A percentile compares a stretch with the other conserved stretches of the same genome.
Evolutionary conservation across 2,113 vertebrate species (phyloP).

Genomic region (Zapus hudsonius): DNA sequence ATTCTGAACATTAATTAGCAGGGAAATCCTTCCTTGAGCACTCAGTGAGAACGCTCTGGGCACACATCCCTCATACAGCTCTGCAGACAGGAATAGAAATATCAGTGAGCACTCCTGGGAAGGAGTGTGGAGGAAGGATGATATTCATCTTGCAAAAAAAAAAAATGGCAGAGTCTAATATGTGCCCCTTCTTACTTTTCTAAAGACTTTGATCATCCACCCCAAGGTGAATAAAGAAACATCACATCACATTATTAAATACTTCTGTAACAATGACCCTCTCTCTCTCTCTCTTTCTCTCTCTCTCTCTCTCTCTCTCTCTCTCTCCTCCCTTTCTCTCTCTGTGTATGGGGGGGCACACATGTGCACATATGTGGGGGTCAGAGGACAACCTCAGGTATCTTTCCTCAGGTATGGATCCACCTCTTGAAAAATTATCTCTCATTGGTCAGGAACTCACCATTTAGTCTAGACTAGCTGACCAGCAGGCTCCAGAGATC

Average conservation of each 20-base stretch:
- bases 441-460: no score
- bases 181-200: constrained; percentile 41
- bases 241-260: no score
- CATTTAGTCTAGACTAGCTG: no score
- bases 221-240: constrained; percentile 34
- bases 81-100: constrained; percentile 29
- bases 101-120: neutral
- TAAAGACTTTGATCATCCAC: constrained; percentile 64
- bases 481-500: no score
- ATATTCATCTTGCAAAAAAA: neutral
- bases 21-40: neutral
- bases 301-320: no score
- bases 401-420: no score
- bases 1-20: neutral
- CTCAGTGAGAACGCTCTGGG: neutral
- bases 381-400: no score
- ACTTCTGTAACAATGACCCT: constrained; percentile 62
- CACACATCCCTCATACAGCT: neutral
- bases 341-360: no score
- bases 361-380: no score
- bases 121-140: neutral
- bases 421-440: no score
- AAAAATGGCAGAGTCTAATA: neutral
- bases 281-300: no score
- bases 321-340: no score